These are phyloP conservation scores for Hyphantria cunea DNA, from an alignment of 1,140 invertebrate species.

Conservation along the genomic window DNA sequence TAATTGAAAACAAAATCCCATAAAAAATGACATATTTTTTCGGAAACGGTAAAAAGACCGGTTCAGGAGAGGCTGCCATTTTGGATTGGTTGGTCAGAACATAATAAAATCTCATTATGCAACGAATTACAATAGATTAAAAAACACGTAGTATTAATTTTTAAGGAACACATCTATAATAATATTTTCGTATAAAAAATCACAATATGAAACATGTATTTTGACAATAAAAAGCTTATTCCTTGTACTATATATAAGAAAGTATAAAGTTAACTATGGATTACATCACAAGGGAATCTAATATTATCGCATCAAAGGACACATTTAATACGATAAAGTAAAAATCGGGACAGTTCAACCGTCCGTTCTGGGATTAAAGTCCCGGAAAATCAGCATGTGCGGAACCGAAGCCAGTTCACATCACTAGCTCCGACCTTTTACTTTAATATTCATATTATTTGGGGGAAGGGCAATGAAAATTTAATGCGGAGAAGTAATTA, in stretches of 20 bases:
- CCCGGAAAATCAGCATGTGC: slow-evolving; percentile 23
- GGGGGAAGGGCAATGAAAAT: slow-evolving; percentile 29
- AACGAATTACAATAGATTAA: too few relatives aligned
- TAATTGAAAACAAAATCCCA: too few relatives aligned
- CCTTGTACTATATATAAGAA: not conserved
- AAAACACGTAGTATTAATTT: too few relatives aligned
- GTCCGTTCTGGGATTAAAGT: slow-evolving; percentile 19
- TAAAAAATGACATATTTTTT: too few relatives aligned
- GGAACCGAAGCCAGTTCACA: slow-evolving; percentile 18
- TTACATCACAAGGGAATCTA: slow-evolving; percentile 14
- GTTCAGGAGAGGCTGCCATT: too few relatives aligned
- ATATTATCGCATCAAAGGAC: slow-evolving; percentile 16
- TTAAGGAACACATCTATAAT: too few relatives aligned
- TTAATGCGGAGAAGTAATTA: slow-evolving; percentile 30
- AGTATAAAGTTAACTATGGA: slow-evolving; percentile 9
- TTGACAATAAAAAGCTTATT: not conserved
- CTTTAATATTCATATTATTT: slow-evolving; percentile 32
- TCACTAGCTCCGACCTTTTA: slow-evolving; percentile 29
- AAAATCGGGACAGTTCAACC: slow-evolving; percentile 16
- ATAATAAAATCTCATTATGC: too few relatives aligned
- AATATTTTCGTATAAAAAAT: too few relatives aligned
- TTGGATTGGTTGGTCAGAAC: too few relatives aligned
- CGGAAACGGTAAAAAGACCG: too few relatives aligned
- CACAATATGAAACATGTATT: too few relatives aligned
- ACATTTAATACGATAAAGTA: slow-evolving; percentile 16